Conservation (phyloP, 1,140 invertebrate genomes). For the Drosophila insularis region DNA sequence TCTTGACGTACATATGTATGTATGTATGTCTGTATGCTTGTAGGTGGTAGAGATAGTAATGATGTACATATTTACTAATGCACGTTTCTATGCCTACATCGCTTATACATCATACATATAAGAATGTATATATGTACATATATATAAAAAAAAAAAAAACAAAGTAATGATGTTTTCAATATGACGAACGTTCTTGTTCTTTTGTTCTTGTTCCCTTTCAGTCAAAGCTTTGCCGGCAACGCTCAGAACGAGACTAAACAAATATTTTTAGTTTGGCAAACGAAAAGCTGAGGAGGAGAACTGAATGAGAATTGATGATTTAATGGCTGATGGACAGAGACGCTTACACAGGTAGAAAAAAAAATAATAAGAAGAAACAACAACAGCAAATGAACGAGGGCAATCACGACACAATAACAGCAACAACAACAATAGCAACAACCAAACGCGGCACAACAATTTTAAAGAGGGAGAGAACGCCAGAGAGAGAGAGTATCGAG, state of each 20-base stretch:
- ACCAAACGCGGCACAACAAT: slow-evolving; percentile 47
- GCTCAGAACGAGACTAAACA: slow-evolving; percentile 58
- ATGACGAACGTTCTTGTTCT: background rate
- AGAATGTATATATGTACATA: background rate
- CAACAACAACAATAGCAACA: slow-evolving; percentile 44
- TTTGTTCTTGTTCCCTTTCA: background rate
- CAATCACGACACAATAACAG: slow-evolving; percentile 51
- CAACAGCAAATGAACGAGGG: slow-evolving; percentile 40
- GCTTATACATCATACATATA: background rate
- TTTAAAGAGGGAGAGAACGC: slow-evolving; percentile 9
- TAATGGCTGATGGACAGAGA: slow-evolving; percentile 23
- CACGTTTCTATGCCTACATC: background rate
- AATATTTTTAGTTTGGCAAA: slow-evolving; percentile 44
- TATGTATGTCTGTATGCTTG: too few species aligned
- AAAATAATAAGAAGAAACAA: background rate
- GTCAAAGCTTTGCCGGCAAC: slow-evolving; percentile 40
- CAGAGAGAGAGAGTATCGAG: slow-evolving; percentile 18
- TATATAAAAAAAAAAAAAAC: too few species aligned
- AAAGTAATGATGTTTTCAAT: background rate
- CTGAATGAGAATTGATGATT: slow-evolving; percentile 57
- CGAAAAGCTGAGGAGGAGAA: slow-evolving; percentile 30
- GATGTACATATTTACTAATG: background rate
- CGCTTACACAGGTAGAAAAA: slow-evolving; percentile 50
- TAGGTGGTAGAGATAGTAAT: too few species aligned
- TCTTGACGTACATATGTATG: background rate